Percentiles rank a stretch among this genome's conserved stretches.
phyloP scores from a whole-genome alignment of 1,140 invertebrate genomes.

The Aphelinus atriplicis region DNA sequence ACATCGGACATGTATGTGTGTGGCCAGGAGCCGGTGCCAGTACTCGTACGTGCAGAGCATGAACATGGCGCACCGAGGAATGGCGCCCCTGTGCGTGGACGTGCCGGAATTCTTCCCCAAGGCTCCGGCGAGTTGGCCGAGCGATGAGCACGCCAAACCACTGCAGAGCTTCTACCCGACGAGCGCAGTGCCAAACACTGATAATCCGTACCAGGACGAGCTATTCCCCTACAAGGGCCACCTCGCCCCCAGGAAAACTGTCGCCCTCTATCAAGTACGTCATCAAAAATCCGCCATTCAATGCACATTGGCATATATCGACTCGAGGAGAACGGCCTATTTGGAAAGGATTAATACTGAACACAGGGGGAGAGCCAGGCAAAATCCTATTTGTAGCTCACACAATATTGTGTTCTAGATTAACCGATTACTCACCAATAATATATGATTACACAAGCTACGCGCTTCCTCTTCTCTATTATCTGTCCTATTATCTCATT shows the following conservation, averaged over 20 bases:
- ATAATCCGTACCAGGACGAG: conserved; percentile 40
- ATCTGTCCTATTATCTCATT: too few relatives aligned
- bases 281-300: too few relatives aligned
- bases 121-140: conserved; percentile 15
- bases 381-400: too few relatives aligned
- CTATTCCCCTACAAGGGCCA: conserved; percentile 37
- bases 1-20: not conserved
- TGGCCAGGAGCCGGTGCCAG: conserved; percentile 21
- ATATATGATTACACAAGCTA: too few relatives aligned
- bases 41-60: conserved; percentile 32
- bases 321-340: too few relatives aligned
- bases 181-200: not conserved
- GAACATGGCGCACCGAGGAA: conserved; percentile 24
- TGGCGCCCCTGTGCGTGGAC: conserved; percentile 51
- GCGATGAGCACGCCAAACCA: conserved; percentile 8
- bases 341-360: too few relatives aligned
- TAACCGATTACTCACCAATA: too few relatives aligned
- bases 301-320: too few relatives aligned
- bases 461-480: too few relatives aligned
- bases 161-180: conserved; percentile 13
- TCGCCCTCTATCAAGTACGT: conserved; percentile 43
- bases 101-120: conserved; percentile 63
- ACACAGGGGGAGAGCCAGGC: too few relatives aligned
- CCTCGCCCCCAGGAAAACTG: conserved; percentile 30
- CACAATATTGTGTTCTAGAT: too few relatives aligned